Percentiles rank a stretch among this genome's conserved stretches.
Conservation (phyloP, 2,113 vertebrate genomes). For the Turdus rufiventris region DNA sequence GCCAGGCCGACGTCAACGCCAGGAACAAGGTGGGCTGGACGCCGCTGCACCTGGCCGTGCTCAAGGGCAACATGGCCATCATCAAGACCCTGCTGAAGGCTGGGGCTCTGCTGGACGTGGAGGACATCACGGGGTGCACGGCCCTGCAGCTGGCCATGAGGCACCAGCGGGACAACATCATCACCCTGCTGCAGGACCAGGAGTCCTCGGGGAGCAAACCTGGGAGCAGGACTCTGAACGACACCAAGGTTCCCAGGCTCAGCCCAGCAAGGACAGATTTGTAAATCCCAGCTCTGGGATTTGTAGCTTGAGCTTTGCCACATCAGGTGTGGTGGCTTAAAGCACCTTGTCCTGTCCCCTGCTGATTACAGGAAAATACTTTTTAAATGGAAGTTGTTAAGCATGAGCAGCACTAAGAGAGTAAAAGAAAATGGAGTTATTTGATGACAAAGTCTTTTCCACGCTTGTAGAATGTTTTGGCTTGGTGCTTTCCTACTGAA, state of each 20-base stretch:
- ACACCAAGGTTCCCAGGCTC: neutral
- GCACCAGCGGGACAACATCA: conserved; percentile 66
- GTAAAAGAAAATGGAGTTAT: neutral
- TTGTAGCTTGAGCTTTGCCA: neutral
- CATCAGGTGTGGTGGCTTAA: neutral
- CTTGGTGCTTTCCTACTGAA: neutral
- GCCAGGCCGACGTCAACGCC: conserved; percentile 73
- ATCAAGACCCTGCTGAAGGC: conserved; percentile 79
- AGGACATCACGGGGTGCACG: conserved; percentile 70
- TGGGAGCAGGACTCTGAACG: neutral
- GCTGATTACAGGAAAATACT: neutral
- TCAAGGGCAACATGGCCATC: conserved; percentile 73
- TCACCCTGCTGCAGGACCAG: conserved; percentile 62
- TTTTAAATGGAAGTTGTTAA: neutral
- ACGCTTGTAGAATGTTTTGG: neutral
- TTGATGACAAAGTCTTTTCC: neutral
- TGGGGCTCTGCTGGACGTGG: conserved; percentile 54
- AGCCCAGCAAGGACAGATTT: conserved; percentile 11
- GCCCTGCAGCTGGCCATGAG: conserved; percentile 74
- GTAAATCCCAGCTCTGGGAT: neutral
- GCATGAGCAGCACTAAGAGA: neutral
- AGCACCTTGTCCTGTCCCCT: neutral
- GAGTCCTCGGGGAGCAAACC: neutral
- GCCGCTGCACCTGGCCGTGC: conserved; percentile 79
- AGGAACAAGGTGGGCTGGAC: conserved; percentile 73